Evolutionary conservation across 2,888 invertebrate genomes (phyloP), one percentile per base, ranked within the genome.

Genomic region (Mayetiola destructor): DNA sequence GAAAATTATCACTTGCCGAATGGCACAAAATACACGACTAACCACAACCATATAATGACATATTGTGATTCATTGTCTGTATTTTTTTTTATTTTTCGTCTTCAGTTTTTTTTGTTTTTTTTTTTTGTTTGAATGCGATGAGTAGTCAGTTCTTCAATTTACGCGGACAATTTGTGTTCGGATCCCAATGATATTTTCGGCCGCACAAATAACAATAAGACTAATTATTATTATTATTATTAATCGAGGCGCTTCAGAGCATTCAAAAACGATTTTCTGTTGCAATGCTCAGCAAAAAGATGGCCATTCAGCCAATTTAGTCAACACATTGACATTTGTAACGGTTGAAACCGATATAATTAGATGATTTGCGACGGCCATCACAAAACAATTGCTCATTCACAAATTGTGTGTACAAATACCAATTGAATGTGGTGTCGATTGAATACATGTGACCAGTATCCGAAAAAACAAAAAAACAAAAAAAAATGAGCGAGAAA

Each of bases 141-240:
- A 39, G 18, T 3, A 42, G n/a, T n/a, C n/a, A n/a, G n/a, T n/a
- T 42, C 18, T 39, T 39, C 18, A 6, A 18, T 18, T 10, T 16
- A 4, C 4, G 6, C 2, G 3, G 8, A n/a, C 16, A 6, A 20
- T 2, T 20, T 20, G 39, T 20, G 16, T 20, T 5, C 18, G 10
- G 21, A 23, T 42, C 42, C 21, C 23, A 42, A 18, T 20, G 20
- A 18, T 18, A 16, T 3, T 18, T 23, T 42, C 10, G 23, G 42
- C 42, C 42, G 14, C 48, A 2, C 39, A 42, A 21, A 42, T 14
- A 48, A 48, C 48, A 48, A 48, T 48, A n/a, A 27, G 27, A 48
- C 27, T 27, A 48, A 48, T 48, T 48, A 48, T 48, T 42, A 12
- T 8, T 36, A 48, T 48, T 48, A 48, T 48, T 42, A 12, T 8